These are phyloP conservation scores for Xenopus borealis DNA, from an alignment of 2,113 vertebrate species.

Conservation along the genomic window DNA sequence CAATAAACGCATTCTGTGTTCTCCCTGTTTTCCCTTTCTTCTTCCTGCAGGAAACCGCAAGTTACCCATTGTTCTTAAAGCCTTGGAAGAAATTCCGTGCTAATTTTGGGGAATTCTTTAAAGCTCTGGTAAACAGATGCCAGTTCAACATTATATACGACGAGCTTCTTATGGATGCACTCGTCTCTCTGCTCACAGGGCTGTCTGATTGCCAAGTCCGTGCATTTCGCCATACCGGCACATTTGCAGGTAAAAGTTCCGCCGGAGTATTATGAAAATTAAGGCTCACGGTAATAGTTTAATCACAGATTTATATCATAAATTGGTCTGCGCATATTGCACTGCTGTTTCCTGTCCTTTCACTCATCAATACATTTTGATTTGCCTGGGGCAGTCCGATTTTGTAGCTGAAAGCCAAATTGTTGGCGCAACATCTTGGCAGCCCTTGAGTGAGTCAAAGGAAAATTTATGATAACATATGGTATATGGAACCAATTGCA, in stretches of 20 bases:
- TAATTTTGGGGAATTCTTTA: conserved; percentile 70
- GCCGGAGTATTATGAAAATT: background rate
- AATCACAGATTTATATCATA: no score
- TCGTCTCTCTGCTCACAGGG: conserved; percentile 77
- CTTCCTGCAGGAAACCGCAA: conserved; percentile 64
- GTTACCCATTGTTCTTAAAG: conserved; percentile 71
- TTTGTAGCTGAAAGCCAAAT: no score
- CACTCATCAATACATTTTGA: no score
- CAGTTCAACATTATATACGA: conserved; percentile 75
- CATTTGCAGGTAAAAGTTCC: conserved; percentile 72
- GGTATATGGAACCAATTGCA: no score
- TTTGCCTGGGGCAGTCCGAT: no score
- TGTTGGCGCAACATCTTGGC: no score
- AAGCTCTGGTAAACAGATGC: conserved; percentile 66
- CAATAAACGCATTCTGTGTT: no score
- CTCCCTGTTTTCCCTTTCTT: background rate
- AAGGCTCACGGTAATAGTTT: no score
- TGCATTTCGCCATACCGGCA: conserved; percentile 87
- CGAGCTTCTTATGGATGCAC: conserved; percentile 71
- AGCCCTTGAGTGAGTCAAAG: no score
- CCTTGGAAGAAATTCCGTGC: conserved; percentile 70
- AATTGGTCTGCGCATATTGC: no score
- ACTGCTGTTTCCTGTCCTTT: no score
- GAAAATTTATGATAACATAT: no score
- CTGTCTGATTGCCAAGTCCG: conserved; percentile 85